A percentile compares a stretch with the other conserved stretches of the same genome.
Conservation (phyloP, 2,888 invertebrate genomes). For the Crematogaster levior region DNA sequence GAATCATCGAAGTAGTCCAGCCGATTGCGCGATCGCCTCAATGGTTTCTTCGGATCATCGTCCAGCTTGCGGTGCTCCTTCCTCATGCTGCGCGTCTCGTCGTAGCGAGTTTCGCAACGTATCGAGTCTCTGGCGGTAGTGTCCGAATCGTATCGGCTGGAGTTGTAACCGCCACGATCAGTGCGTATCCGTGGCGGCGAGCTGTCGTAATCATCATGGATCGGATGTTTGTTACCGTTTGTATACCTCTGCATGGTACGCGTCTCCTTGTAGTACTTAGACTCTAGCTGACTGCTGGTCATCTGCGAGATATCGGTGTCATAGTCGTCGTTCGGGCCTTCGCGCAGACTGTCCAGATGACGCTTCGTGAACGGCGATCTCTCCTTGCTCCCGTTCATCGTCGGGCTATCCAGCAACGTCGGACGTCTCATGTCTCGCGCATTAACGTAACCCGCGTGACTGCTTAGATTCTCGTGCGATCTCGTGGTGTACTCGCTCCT, state of each 20-base stretch:
- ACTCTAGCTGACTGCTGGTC: conserved; percentile 82
- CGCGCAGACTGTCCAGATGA: conserved; percentile 78
- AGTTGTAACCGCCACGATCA: conserved; percentile 78
- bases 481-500: conserved; percentile 80
- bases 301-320: conserved; percentile 84
- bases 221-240: conserved; percentile 75
- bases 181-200: conserved; percentile 80
- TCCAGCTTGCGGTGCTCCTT: conserved; percentile 76
- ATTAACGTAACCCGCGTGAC: conserved; percentile 79
- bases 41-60: conserved; percentile 80
- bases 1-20: conserved; percentile 82
- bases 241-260: conserved; percentile 80
- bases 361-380: conserved; percentile 74
- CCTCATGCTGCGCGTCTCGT: conserved; percentile 72
- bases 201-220: conserved; percentile 83
- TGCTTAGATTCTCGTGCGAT: conserved; percentile 82
- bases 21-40: conserved; percentile 80
- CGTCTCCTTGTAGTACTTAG: conserved; percentile 81
- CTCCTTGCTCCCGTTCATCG: conserved; percentile 74
- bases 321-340: conserved; percentile 82
- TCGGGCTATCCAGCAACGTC: conserved; percentile 52
- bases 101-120: conserved; percentile 77
- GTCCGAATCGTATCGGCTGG: conserved; percentile 83
- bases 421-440: conserved; percentile 82
- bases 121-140: conserved; percentile 82